Conservation (phyloP, 2,797 vertebrate species). For the Notamacropus eugenii region DNA sequence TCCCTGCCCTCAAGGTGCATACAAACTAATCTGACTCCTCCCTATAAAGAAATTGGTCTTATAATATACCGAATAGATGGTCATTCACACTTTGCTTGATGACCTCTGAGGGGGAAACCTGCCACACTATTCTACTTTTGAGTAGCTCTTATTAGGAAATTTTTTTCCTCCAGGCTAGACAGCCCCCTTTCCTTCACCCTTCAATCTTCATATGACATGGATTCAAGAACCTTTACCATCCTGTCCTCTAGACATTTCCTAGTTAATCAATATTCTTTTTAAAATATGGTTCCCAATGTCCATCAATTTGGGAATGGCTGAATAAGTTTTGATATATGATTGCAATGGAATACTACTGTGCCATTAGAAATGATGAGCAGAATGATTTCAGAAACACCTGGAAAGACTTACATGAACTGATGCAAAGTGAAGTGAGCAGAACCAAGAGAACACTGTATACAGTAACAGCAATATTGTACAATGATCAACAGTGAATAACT, state of each 20-base stretch:
- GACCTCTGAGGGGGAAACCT: background rate
- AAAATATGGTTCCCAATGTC: background rate
- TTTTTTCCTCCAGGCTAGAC: background rate
- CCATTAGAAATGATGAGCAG: too few species aligned
- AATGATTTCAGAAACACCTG: too few species aligned
- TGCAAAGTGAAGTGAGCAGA: too few species aligned
- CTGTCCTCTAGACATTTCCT: background rate
- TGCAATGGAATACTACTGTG: too few species aligned
- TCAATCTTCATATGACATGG: background rate
- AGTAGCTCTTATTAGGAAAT: background rate
- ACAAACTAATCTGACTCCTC: too few species aligned
- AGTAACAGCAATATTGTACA: too few species aligned
- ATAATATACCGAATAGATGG: background rate
- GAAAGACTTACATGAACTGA: too few species aligned
- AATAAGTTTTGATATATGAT: too few species aligned
- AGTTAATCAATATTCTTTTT: background rate
- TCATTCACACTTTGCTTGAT: background rate
- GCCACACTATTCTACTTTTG: background rate
- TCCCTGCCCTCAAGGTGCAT: too few species aligned
- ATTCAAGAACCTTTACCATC: background rate
- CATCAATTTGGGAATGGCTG: too few species aligned
- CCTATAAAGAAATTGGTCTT: background rate
- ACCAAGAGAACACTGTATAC: too few species aligned
- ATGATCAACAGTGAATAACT: too few species aligned
- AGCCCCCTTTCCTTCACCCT: background rate